Evolutionary conservation across 2,888 invertebrate species (phyloP).

Genomic region (Andricus quercusramuli): DNA sequence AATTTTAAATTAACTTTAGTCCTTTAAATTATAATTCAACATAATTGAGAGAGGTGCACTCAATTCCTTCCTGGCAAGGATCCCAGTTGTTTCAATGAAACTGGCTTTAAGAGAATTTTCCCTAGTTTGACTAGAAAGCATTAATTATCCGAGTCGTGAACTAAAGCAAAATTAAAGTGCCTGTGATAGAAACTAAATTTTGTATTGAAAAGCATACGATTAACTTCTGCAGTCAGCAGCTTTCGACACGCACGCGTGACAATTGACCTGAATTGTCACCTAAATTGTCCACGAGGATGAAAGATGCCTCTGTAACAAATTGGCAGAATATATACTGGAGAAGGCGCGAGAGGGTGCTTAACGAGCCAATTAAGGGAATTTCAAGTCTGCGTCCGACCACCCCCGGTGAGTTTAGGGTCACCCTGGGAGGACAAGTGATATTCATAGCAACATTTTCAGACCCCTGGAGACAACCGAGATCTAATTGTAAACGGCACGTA

Average conservation of each 20-base stretch:
- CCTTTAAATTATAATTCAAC: not conserved
- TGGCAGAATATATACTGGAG: not conserved
- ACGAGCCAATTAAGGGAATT: constrained; percentile 17
- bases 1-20: not conserved
- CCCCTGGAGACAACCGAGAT: constrained; percentile 23
- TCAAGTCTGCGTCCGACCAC: constrained; percentile 2
- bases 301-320: constrained; percentile 7
- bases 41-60: not conserved
- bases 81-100: not conserved
- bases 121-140: constrained; percentile 1
- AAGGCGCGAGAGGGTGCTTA: constrained; percentile 3
- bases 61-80: not conserved
- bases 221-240: constrained; percentile 6
- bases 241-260: constrained; percentile 17
- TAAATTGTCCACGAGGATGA: constrained; percentile 13
- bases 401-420: constrained; percentile 22
- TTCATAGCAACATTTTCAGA: constrained; percentile 41
- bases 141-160: constrained; percentile 10
- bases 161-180: not conserved
- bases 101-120: not conserved
- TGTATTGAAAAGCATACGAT: not conserved
- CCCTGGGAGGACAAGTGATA: constrained; percentile 22
- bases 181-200: not conserved
- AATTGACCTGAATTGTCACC: constrained; percentile 25
- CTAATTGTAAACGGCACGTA: constrained; percentile 33